Percentiles rank a stretch among this genome's conserved stretches.
Conservation (phyloP, 2,113 vertebrate genomes). For the Bombycilla garrulus region DNA sequence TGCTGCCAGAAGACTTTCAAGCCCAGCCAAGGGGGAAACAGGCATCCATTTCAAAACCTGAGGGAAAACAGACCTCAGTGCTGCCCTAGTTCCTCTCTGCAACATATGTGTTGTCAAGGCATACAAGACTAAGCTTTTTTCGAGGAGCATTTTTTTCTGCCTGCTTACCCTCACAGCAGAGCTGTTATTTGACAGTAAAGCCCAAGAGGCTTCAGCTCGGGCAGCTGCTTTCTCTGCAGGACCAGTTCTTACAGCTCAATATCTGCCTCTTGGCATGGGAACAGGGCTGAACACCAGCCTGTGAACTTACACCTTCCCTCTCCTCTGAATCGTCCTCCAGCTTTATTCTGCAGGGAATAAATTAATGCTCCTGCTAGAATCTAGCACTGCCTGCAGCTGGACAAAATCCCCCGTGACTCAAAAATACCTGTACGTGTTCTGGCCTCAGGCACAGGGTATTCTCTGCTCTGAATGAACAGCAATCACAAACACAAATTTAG, state of each 20-base stretch:
- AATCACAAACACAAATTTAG: not conserved
- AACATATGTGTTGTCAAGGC: fast-evolving
- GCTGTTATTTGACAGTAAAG: not conserved
- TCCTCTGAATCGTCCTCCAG: not conserved
- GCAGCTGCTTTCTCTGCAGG: constrained; percentile 12
- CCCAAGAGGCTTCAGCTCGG: not conserved
- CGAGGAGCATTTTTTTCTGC: not conserved
- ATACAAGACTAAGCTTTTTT: fast-evolving
- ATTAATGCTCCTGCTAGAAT: not conserved
- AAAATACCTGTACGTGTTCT: not conserved
- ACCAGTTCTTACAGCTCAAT: constrained; percentile 2
- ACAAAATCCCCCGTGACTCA: not conserved
- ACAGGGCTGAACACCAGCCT: not conserved
- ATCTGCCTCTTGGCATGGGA: not conserved
- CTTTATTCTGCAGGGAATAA: not conserved
- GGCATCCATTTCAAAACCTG: not conserved
- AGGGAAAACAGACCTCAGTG: not conserved
- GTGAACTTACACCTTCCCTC: not conserved
- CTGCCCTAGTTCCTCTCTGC: not conserved
- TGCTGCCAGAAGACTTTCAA: not conserved
- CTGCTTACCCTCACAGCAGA: not conserved
- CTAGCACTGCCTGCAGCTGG: not conserved
- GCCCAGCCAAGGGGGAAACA: not conserved
- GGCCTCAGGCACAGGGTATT: not conserved
- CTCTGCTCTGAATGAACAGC: not conserved